Conservation (phyloP, 2,113 vertebrate species). For the Pteropus alecto region DNA sequence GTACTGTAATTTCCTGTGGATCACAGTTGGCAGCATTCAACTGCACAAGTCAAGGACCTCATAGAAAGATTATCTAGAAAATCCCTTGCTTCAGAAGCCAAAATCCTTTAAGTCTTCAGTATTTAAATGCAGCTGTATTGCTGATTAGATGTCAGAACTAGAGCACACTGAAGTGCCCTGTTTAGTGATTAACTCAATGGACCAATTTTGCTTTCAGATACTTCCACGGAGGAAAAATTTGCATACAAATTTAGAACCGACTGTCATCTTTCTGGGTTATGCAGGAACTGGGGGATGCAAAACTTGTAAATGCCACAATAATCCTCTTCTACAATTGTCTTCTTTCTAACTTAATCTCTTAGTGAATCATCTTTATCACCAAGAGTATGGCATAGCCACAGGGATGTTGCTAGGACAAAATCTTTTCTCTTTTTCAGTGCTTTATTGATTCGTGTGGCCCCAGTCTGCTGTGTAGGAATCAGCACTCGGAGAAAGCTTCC, state of each 20-base stretch:
- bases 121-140: slow-evolving; percentile 71
- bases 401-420: not conserved
- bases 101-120: slow-evolving; percentile 69
- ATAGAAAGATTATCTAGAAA: slow-evolving; percentile 71
- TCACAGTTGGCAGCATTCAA: slow-evolving; percentile 36
- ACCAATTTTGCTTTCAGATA: slow-evolving; percentile 64
- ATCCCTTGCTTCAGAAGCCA: slow-evolving; percentile 68
- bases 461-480: not conserved
- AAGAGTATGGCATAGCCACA: not conserved
- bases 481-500: not conserved
- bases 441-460: not conserved
- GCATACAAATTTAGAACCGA: slow-evolving; percentile 58
- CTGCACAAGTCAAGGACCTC: slow-evolving; percentile 57
- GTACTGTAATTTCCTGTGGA: not conserved
- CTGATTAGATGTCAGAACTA: slow-evolving; percentile 74
- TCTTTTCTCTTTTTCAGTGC: not conserved
- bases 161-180: slow-evolving; percentile 55
- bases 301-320: not conserved
- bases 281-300: not conserved
- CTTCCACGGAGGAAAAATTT: slow-evolving; percentile 48
- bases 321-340: not conserved
- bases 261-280: slow-evolving; percentile 42
- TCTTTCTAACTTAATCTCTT: slow-evolving; percentile 13
- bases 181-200: slow-evolving; percentile 71
- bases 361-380: slow-evolving; percentile 21